Percentiles rank a stretch among this genome's conserved stretches.
These are phyloP conservation scores for Ochotona curzoniae DNA, from an alignment of 2,113 vertebrate genomes.

Conservation along the genomic window DNA sequence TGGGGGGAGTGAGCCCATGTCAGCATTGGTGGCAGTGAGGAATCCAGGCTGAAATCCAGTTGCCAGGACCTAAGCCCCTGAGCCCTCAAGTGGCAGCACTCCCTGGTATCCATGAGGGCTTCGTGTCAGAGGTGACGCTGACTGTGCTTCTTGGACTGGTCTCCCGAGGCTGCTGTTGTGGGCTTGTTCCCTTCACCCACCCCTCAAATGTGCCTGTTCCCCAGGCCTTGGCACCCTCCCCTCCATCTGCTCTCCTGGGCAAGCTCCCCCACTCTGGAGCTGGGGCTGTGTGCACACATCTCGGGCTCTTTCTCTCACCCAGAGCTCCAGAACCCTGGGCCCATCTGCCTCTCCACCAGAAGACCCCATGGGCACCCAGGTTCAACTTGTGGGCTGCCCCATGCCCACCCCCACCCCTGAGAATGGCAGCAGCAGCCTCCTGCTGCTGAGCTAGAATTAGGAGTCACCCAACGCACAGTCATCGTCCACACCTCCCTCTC, in stretches of 20 bases:
- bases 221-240: slow-evolving; percentile 55
- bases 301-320: background rate
- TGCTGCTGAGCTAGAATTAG: slow-evolving; percentile 76
- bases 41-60: background rate
- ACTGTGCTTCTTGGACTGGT: background rate
- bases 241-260: slow-evolving; percentile 75
- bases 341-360: background rate
- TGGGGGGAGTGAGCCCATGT: background rate
- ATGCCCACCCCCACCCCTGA: background rate
- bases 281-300: slow-evolving; percentile 29
- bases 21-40: background rate
- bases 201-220: slow-evolving; percentile 52
- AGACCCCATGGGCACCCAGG: background rate
- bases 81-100: background rate
- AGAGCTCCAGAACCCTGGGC: slow-evolving; percentile 13
- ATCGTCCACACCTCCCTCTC: slow-evolving; percentile 73
- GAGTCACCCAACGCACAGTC: slow-evolving; percentile 74
- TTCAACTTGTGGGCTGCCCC: background rate
- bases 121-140: background rate
- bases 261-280: slow-evolving; percentile 45
- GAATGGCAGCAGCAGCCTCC: slow-evolving; percentile 67
- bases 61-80: background rate
- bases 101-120: background rate
- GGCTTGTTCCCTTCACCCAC: slow-evolving; percentile 31
- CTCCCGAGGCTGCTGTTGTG: background rate